Evolutionary conservation across 2,797 vertebrate genomes (phyloP), one percentile per base, ranked within the genome.

Genomic region (Bradypus variegatus): DNA sequence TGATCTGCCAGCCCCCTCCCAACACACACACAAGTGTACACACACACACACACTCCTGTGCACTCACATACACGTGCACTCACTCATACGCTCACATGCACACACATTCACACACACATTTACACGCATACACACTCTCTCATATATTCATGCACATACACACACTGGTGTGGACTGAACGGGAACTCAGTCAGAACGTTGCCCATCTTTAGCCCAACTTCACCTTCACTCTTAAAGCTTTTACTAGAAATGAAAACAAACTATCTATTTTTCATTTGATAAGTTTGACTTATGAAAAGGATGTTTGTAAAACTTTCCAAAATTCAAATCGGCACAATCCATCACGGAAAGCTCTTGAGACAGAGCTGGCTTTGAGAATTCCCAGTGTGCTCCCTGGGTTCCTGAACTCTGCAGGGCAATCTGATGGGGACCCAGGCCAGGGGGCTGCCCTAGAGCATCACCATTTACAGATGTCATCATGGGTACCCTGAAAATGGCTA

Each of bases 381-480:
- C 23, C 23, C 9, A 23, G 27, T 60, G 38, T 11, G 21, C 7
- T 19, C 2, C 25, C 64, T 72, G 62, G 41, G 29, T 19, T 45
- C 70, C 45, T 18, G 78, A 78, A 8, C 19, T 25, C 50, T 31
- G 4, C 6, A 2, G 27, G 33, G 1, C 25, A 0, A 23, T 16
- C 23, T 14, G 16, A 15, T 14, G 13, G 53, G 29, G 21, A 31
- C 4, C 11, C 53, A 33, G 19, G 23, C 8, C 23, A 6, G 3
- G 0, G 50, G 29, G 15, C 6, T 18, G 6, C 19, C 76, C 29
- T 5, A 14, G 9, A 3, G 7, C 27, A 8, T 9, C 65, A 50
- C 2, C 33, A 5, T 27, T 12, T 53, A 25, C 12, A 38, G 12
- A 10, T 8, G 4, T 8, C 11, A 23, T 4, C 10, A n/a, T 27